Evolutionary conservation across 1,140 invertebrate species (phyloP), one percentile per base, ranked within the genome.

Genomic region (Calosoma granatense): DNA sequence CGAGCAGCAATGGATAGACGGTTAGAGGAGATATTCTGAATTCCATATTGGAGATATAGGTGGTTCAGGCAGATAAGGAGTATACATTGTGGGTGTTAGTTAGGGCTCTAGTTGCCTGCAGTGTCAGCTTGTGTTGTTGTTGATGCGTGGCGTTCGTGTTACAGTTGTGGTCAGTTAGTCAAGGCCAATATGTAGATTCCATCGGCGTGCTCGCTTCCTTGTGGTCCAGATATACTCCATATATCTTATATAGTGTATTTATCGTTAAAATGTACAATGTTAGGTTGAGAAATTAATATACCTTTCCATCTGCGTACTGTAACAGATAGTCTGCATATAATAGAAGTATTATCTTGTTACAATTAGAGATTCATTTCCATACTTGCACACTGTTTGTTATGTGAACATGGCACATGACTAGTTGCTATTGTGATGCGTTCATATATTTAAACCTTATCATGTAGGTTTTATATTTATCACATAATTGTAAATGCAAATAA

Each of bases 401-500:
- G 4, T 47, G 14, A 30, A 30, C 14, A 30, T 30, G 4, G 14
- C 4, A 30, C 14, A 30, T 30, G 26, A 30, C 4, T 30, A 30
- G 14, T 6, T 30, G 26, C 26, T 6, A 14, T 4, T 30, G 14
- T 4, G 26, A 30, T 30, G 26, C 14, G 14, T 30, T 6, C 4
- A 30, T 30, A 6, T 30, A 30, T 30, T 47, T 12, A 47, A 47
- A 47, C 4, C 15, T 17, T 12, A 47, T 47, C 41, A 17, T 17
- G 41, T 47, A 4, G 9, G 9, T 47, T 12, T 36, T 47, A 12
- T 47, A 11, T 47, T 47, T 47, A 47, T 47, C 41, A 47, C 41
- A 11, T 17, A 9, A 47, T 47, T 47, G 4, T 47, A 47, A 47
- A 47, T 47, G 41, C 41, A 47, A 47, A 47, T 47, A 47, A 47